Percentiles rank a stretch among this genome's conserved stretches.
Evolutionary conservation across 2,113 vertebrate species (phyloP).

Genomic region (Sinocyclocheilus anophthalmus): DNA sequence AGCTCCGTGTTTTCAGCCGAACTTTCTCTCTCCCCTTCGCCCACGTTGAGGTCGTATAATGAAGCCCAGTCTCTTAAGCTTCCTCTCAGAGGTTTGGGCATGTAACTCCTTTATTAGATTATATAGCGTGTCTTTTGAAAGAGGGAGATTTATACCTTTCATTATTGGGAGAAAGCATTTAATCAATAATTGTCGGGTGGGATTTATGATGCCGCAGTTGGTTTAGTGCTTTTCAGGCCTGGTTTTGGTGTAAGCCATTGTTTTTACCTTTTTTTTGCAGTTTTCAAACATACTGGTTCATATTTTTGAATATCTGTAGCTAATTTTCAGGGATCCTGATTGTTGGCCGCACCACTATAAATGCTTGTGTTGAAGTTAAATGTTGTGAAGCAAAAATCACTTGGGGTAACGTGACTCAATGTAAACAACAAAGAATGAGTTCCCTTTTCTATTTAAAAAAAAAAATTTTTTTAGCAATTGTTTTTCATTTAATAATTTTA

Average conservation of each 20-base stretch:
- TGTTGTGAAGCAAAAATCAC: neutral
- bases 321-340: neutral
- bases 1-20: neutral
- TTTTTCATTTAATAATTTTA: neutral
- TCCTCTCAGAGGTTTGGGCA: slow-evolving; percentile 60
- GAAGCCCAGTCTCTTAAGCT: slow-evolving; percentile 60
- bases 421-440: neutral
- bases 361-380: neutral
- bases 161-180: slow-evolving; percentile 74
- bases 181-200: slow-evolving; percentile 73
- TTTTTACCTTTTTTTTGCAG: neutral
- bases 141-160: slow-evolving; percentile 71
- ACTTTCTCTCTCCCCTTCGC: neutral
- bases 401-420: neutral
- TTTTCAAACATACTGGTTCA: neutral
- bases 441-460: neutral
- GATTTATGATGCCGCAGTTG: slow-evolving; percentile 64
- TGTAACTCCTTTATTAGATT: slow-evolving; percentile 75
- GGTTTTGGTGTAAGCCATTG: neutral
- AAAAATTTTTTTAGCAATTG: neutral
- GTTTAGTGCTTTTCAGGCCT: slow-evolving; percentile 45
- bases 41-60: slow-evolving; percentile 57
- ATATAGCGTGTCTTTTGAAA: slow-evolving; percentile 69
- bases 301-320: neutral
- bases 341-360: neutral